A percentile compares a stretch with the other conserved stretches of the same genome.
Evolutionary conservation across 1,140 invertebrate genomes (phyloP).

Genomic region (Brachionus rubens): DNA sequence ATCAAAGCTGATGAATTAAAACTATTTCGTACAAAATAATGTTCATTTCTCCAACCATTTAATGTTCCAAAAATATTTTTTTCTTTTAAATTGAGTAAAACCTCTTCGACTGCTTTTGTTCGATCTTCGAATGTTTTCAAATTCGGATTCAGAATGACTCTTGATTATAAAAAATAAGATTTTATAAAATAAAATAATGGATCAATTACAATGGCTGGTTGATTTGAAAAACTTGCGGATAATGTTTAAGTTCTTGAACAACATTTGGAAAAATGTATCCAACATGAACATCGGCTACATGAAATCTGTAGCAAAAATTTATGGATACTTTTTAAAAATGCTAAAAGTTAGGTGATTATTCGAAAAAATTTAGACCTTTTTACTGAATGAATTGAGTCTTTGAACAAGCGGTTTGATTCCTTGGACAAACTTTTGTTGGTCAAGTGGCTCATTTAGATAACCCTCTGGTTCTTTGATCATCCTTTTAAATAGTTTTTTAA

Average conservation of each 20-base stretch:
- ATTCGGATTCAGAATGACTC: background rate
- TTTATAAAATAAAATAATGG: background rate
- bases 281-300: constrained; percentile 79
- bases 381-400: background rate
- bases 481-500: background rate
- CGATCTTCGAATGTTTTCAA: constrained; percentile 17
- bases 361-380: background rate
- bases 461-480: background rate
- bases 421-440: background rate
- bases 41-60: constrained; percentile 32
- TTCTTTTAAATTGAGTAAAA: background rate
- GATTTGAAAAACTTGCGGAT: constrained; percentile 76
- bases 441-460: background rate
- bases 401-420: background rate
- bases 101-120: background rate
- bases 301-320: constrained; percentile 62
- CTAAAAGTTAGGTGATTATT: no score
- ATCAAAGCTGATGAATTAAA: constrained; percentile 33
- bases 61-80: background rate
- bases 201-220: constrained; percentile 47
- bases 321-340: background rate
- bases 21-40: constrained; percentile 10
- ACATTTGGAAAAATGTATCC: constrained; percentile 79
- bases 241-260: constrained; percentile 69
- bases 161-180: background rate